phyloP scores from a whole-genome alignment of 1,140 invertebrate species.

The Proctacanthus coquilletti region DNA sequence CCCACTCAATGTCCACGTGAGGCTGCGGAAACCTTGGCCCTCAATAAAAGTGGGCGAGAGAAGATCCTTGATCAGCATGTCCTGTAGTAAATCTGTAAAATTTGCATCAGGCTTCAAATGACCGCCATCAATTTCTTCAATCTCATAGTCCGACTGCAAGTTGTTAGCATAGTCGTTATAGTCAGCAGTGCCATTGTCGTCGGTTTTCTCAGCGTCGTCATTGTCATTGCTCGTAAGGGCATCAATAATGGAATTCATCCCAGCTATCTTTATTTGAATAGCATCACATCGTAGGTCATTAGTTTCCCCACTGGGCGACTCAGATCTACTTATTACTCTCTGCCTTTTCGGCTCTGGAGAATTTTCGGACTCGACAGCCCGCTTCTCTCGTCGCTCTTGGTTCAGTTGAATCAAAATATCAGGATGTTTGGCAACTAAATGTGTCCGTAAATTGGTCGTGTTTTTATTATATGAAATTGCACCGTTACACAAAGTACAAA shows the following conservation, averaged over 20 bases:
- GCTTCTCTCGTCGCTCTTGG: neutral
- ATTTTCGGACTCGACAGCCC: neutral
- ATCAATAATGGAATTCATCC: neutral
- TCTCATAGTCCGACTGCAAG: neutral
- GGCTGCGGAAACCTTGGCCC: constrained; percentile 3
- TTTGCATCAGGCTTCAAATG: neutral
- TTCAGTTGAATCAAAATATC: constrained; percentile 23
- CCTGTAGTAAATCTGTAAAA: neutral
- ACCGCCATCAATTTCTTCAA: neutral
- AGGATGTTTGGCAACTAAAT: constrained; percentile 40
- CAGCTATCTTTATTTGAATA: neutral
- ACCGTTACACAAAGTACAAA: constrained; percentile 38
- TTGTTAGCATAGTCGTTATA: too few species aligned
- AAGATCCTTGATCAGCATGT: constrained; percentile 7
- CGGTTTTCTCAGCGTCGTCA: too few species aligned
- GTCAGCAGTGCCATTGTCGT: too few species aligned
- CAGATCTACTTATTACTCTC: neutral
- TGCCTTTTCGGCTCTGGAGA: neutral
- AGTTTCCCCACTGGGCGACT: neutral
- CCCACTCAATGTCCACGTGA: neutral
- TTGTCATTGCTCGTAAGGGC: neutral
- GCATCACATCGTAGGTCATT: too few species aligned
- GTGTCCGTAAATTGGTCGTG: constrained; percentile 40
- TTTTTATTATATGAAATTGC: constrained; percentile 42
- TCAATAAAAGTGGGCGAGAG: constrained; percentile 2